These are phyloP conservation scores for Rhizomys pruinosus DNA, from an alignment of 2,113 vertebrate species.

Conservation along the genomic window DNA sequence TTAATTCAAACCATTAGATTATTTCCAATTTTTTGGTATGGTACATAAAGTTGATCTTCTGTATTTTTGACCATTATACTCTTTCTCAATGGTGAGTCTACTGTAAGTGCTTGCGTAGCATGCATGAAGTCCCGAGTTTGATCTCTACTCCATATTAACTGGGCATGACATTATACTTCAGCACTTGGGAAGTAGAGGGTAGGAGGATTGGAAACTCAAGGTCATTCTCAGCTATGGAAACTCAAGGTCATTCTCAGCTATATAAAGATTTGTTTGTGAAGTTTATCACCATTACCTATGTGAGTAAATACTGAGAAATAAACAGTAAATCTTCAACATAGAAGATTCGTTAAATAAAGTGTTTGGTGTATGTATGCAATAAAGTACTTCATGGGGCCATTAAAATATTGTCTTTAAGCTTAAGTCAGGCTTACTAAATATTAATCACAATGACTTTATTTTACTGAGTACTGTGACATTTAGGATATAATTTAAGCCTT, in stretches of 20 bases:
- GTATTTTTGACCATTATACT: not conserved
- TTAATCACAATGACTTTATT: not conserved
- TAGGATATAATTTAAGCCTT: slow-evolving; percentile 46
- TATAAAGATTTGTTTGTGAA: not conserved
- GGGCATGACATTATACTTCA: not conserved
- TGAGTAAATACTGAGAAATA: slow-evolving; percentile 27
- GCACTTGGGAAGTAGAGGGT: not conserved
- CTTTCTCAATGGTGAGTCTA: not conserved
- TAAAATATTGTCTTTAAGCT: slow-evolving; percentile 15
- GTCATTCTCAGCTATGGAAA: not conserved
- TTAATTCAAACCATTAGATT: slow-evolving; percentile 30
- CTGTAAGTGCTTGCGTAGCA: not conserved
- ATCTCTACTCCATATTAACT: not conserved
- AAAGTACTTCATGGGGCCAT: not conserved
- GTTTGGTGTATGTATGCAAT: not conserved
- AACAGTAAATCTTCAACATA: not conserved
- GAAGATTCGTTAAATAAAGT: slow-evolving; percentile 13
- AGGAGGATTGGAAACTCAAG: not conserved
- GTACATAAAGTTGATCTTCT: not conserved
- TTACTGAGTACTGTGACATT: slow-evolving; percentile 13
- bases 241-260: not conserved
- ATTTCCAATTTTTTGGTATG: not conserved
- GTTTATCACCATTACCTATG: not conserved
- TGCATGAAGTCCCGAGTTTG: not conserved
- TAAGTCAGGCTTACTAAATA: slow-evolving; percentile 1